These are phyloP conservation scores for human (Homo sapiens) DNA, from an alignment of 2,113 vertebrate genomes.

Conservation along the genomic window GRCh38 chr3:148485501-148486000, in stretches of 20 bases:
- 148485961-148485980: not conserved
- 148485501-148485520: not conserved
- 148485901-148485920: not conserved
- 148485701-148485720: not conserved
- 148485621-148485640: not conserved
- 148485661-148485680: not conserved
- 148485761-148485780: not conserved
- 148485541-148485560: not conserved
- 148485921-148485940: not conserved
- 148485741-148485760: not conserved
- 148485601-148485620: not conserved
- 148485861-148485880: not conserved
- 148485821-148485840: not conserved
- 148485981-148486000: not conserved
- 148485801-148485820: not conserved
- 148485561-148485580: not conserved
- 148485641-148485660: not conserved
- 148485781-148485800: too few relatives aligned
- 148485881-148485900: not conserved
- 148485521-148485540: not conserved
- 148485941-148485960: not conserved
- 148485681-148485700: not conserved
- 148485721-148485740: not conserved
- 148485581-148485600: not conserved
- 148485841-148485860: not conserved